phyloP scores from a whole-genome alignment of 2,113 vertebrate species.

The Neodontobutis hainanensis region DNA sequence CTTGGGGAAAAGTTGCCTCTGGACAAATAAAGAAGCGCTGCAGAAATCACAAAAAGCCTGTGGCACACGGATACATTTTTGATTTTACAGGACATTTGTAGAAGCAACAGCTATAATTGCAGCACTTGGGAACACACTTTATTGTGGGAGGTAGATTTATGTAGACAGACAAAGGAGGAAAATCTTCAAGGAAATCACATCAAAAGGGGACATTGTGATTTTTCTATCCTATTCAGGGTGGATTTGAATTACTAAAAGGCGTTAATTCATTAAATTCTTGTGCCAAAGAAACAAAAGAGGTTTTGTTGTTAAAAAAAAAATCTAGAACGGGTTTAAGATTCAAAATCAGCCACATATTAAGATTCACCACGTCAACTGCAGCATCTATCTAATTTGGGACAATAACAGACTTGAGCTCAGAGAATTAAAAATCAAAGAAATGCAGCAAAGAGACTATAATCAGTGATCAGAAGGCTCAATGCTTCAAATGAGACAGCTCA shows the following conservation, averaged over 20 bases:
- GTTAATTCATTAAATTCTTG: too few relatives aligned
- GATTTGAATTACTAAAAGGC: too few relatives aligned
- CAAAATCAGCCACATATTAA: neutral
- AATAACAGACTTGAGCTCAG: conserved; percentile 28
- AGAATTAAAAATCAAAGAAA: conserved; percentile 39
- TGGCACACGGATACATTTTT: neutral
- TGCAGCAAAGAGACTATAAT: conserved; percentile 24
- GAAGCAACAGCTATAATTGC: neutral
- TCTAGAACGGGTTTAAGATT: conserved; percentile 2
- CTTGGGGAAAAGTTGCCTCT: conserved; percentile 33
- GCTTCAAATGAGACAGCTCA: conserved; percentile 26
- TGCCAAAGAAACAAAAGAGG: neutral
- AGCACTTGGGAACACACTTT: too few relatives aligned
- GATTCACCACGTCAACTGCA: neutral
- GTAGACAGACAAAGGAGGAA: too few relatives aligned
- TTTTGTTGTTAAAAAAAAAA: too few relatives aligned
- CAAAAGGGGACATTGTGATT: too few relatives aligned
- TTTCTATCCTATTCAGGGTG: too few relatives aligned
- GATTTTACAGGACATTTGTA: neutral
- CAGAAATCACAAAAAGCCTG: neutral
- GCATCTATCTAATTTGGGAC: conserved; percentile 2
- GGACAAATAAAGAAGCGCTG: neutral
- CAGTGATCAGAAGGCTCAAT: conserved; percentile 22
- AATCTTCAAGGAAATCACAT: too few relatives aligned
- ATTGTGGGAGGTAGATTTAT: too few relatives aligned